phyloP scores from a whole-genome alignment of 2,888 invertebrate species.

The Tryphoninae sp. region DNA sequence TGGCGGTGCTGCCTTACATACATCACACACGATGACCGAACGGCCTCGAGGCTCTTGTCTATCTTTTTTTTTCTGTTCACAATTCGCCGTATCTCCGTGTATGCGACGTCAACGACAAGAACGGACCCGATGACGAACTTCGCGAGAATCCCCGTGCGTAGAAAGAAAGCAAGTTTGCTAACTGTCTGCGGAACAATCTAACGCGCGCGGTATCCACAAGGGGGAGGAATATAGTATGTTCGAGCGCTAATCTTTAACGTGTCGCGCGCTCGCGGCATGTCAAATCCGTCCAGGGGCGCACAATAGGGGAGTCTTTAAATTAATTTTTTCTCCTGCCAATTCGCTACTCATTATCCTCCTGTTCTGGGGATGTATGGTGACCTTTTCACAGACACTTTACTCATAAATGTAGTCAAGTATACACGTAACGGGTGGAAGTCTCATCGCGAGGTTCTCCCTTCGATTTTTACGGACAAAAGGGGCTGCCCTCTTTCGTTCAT shows the following conservation, averaged over 20 bases:
- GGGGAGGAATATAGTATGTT: conserved; percentile 33
- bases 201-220: conserved; percentile 5
- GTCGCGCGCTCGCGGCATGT: conserved; percentile 61
- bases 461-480: conserved; percentile 18
- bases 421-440: conserved; percentile 1
- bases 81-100: neutral
- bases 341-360: neutral
- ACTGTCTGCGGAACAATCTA: neutral
- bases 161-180: neutral
- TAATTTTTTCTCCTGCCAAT: neutral
- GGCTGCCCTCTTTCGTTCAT: neutral
- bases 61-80: neutral
- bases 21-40: conserved; percentile 25
- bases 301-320: conserved; percentile 15
- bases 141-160: neutral
- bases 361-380: neutral
- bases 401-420: neutral
- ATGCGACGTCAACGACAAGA: neutral
- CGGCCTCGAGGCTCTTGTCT: conserved; percentile 20
- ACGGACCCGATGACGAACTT: neutral
- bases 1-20: neutral
- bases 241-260: conserved; percentile 63
- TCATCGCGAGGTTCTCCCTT: neutral
- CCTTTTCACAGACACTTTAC: neutral
- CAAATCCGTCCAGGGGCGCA: conserved; percentile 55